Conservation (phyloP, 2,888 invertebrate species). For the Amphimallon solstitiale region DNA sequence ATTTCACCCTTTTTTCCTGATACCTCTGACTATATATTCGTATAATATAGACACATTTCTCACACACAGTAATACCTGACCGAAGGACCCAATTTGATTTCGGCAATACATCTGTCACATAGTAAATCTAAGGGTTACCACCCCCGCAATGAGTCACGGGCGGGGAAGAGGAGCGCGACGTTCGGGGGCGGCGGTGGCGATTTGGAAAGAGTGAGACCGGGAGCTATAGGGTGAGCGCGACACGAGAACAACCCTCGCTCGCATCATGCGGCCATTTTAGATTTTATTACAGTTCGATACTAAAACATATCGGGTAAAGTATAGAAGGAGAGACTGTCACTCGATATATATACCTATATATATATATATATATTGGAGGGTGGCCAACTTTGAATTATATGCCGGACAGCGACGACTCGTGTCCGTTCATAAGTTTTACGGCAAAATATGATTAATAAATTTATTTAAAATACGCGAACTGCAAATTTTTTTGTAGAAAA, state of each 20-base stretch:
- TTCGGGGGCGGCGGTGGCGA: slow-evolving; percentile 20
- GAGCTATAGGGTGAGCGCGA: slow-evolving; percentile 41
- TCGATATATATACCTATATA: slow-evolving; percentile 30
- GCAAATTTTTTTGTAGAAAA: too few relatives aligned
- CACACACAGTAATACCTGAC: slow-evolving; percentile 43
- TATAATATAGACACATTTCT: not conserved
- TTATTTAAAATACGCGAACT: too few relatives aligned
- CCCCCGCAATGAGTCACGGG: slow-evolving; percentile 51
- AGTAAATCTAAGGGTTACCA: slow-evolving; percentile 47
- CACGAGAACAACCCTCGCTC: slow-evolving; percentile 52
- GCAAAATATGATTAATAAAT: too few relatives aligned
- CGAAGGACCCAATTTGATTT: slow-evolving; percentile 45
- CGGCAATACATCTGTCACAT: slow-evolving; percentile 50
- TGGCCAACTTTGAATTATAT: slow-evolving; percentile 45
- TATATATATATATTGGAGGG: slow-evolving; percentile 46
- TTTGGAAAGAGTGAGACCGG: slow-evolving; percentile 28
- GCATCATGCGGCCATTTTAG: slow-evolving; percentile 63
- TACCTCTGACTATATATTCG: not conserved
- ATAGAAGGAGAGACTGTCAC: slow-evolving; percentile 45
- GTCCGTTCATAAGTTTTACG: too few relatives aligned
- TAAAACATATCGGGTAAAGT: slow-evolving; percentile 60
- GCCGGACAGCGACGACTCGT: slow-evolving; percentile 30
- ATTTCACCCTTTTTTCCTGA: too few relatives aligned
- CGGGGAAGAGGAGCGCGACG: slow-evolving; percentile 17
- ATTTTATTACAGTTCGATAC: slow-evolving; percentile 65